These are phyloP conservation scores for Epinotia nisella DNA, from an alignment of 2,888 invertebrate genomes.

Conservation along the genomic window DNA sequence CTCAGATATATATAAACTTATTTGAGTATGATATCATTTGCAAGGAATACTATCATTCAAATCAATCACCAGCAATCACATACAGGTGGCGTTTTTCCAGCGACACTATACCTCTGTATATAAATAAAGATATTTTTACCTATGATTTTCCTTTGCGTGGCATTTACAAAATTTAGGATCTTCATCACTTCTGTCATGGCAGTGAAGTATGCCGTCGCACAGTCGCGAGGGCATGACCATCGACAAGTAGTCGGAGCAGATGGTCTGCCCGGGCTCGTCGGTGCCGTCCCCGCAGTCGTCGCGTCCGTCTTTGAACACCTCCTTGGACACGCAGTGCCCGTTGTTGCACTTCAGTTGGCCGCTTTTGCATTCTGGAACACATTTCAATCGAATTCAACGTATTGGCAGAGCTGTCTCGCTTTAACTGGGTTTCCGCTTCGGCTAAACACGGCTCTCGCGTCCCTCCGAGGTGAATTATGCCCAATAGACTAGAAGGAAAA, in stretches of 20 bases:
- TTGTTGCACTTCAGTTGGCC: constrained; percentile 88
- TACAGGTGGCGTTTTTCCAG: background rate
- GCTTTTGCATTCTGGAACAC: constrained; percentile 84
- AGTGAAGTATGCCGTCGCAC: constrained; percentile 91
- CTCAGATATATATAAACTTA: too few species aligned
- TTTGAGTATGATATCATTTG: background rate
- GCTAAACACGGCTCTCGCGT: too few species aligned
- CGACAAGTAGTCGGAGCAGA: constrained; percentile 87
- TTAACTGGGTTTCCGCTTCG: too few species aligned
- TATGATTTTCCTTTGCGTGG: constrained; percentile 67
- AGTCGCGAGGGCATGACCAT: constrained; percentile 88
- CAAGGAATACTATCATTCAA: background rate
- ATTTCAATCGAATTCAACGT: constrained; percentile 40
- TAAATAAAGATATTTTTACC: constrained; percentile 51
- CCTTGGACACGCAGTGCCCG: constrained; percentile 88
- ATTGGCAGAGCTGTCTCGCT: constrained; percentile 48
- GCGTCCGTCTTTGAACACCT: constrained; percentile 87
- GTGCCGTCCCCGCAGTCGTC: constrained; percentile 89
- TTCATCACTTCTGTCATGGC: constrained; percentile 91
- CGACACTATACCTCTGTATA: background rate
- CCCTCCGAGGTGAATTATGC: too few species aligned
- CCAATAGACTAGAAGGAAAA: too few species aligned
- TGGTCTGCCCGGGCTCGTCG: constrained; percentile 87
- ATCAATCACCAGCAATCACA: background rate
- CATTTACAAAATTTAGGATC: constrained; percentile 87